A percentile compares a stretch with the other conserved stretches of the same genome.
phyloP scores from a whole-genome alignment of 1,140 invertebrate species.

The Drosophila athabasca region DNA sequence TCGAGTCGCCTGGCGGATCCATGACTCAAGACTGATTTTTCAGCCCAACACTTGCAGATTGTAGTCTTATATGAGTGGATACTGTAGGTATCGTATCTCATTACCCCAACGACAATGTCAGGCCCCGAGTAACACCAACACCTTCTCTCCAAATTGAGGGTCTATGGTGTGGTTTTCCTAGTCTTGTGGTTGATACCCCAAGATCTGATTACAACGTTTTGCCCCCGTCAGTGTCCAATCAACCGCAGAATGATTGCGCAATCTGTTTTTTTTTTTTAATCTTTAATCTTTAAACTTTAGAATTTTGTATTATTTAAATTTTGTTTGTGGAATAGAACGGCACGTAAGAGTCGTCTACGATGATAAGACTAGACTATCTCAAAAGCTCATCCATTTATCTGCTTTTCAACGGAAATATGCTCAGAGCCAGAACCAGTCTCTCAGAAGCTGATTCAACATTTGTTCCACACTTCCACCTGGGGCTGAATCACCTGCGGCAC shows the following conservation, averaged over 20 bases:
- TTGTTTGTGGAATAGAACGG: not conserved
- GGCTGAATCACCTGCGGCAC: conserved; percentile 30
- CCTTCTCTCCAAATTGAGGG: conserved; percentile 22
- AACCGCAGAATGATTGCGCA: conserved; percentile 44
- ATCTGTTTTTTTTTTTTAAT: conserved; percentile 18
- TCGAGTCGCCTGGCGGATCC: conserved; percentile 25
- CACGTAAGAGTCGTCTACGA: conserved; percentile 4
- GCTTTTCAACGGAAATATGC: not conserved
- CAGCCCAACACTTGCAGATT: conserved; percentile 34
- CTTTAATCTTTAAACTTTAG: conserved; percentile 22
- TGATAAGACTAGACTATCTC: conserved; percentile 43
- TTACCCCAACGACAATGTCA: conserved; percentile 38
- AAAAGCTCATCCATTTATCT: conserved; percentile 41
- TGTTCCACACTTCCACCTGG: not conserved
- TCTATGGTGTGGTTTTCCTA: conserved; percentile 29
- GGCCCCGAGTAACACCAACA: not conserved
- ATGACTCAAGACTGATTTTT: conserved; percentile 62
- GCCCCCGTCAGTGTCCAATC: conserved; percentile 22
- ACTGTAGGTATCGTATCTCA: conserved; percentile 1
- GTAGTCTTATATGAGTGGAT: conserved; percentile 25
- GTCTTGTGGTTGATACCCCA: conserved; percentile 32
- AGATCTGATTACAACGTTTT: conserved; percentile 7
- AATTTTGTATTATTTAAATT: conserved; percentile 44
- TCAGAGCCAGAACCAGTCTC: conserved; percentile 10
- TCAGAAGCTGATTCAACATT: conserved; percentile 20